Percentiles rank a stretch among this genome's conserved stretches.
phyloP scores from a whole-genome alignment of 1,140 invertebrate genomes.

The Formica exsecta region DNA sequence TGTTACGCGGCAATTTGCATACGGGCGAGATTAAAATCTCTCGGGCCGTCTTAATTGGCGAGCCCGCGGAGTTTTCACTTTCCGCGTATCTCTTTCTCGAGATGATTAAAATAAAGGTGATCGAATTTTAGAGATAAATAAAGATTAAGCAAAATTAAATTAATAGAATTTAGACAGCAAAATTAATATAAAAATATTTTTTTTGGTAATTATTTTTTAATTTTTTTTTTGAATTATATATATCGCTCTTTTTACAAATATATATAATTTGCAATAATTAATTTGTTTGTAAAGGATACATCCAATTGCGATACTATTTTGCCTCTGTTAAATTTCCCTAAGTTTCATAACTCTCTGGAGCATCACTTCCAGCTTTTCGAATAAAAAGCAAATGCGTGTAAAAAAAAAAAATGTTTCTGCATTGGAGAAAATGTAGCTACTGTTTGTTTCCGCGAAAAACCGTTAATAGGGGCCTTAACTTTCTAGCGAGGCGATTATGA shows the following conservation, averaged over 20 bases:
- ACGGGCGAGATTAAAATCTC: slow-evolving; percentile 52
- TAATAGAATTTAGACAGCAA: neutral
- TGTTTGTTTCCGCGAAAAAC: slow-evolving; percentile 29
- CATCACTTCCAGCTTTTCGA: neutral
- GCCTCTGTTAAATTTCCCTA: neutral
- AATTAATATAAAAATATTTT: neutral
- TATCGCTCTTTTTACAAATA: neutral
- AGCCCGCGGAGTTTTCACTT: slow-evolving; percentile 50
- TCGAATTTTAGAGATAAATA: slow-evolving; percentile 35
- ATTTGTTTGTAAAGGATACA: neutral
- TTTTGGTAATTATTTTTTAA: neutral
- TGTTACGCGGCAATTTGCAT: slow-evolving; percentile 57
- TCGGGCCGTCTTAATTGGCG: slow-evolving; percentile 51
- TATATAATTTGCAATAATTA: neutral
- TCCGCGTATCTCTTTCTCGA: slow-evolving; percentile 5
- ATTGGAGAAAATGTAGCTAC: slow-evolving; percentile 13
- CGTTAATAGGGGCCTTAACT: slow-evolving; percentile 41
- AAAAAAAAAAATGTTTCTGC: neutral
- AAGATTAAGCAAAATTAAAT: neutral
- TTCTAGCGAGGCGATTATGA: slow-evolving; percentile 91
- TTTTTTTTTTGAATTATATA: neutral
- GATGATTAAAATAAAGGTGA: neutral
- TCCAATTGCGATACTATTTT: neutral
- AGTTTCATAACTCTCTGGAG: neutral
- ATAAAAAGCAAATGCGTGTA: neutral